phyloP scores from a whole-genome alignment of 2,888 invertebrate species.

The Drosophila vallismaia region DNA sequence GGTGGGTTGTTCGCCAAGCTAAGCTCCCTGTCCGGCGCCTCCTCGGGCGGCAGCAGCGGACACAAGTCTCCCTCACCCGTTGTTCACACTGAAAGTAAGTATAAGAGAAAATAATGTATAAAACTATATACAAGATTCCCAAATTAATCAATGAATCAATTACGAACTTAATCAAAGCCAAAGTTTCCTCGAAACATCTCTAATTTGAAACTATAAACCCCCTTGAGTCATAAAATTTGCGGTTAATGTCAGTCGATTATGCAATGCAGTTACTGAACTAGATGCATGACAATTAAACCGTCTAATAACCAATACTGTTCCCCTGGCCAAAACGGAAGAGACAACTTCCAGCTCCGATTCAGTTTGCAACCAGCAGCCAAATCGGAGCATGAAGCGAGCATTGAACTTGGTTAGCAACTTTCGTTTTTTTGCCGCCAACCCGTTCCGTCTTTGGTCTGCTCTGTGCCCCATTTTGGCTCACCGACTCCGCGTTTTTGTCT shows the following conservation, averaged over 20 bases:
- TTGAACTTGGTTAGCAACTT: constrained; percentile 65
- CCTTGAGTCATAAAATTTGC: constrained; percentile 8
- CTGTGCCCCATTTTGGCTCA: constrained; percentile 39
- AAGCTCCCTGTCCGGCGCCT: constrained; percentile 81
- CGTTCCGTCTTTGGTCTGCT: constrained; percentile 54
- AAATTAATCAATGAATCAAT: background rate
- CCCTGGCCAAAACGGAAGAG: constrained; percentile 49
- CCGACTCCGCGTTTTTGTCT: constrained; percentile 24
- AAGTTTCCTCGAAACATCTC: background rate
- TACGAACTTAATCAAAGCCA: background rate
- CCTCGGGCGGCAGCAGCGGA: constrained; percentile 79
- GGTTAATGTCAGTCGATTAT: constrained; percentile 45
- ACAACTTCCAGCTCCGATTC: constrained; percentile 34
- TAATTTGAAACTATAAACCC: background rate
- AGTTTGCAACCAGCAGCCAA: constrained; percentile 21
- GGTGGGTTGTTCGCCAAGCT: constrained; percentile 81
- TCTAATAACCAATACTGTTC: constrained; percentile 35
- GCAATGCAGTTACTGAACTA: constrained; percentile 45
- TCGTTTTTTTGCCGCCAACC: constrained; percentile 64
- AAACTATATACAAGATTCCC: background rate
- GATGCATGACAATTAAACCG: constrained; percentile 46
- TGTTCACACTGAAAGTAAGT: constrained; percentile 83
- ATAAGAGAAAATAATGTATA: background rate
- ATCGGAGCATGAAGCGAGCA: constrained; percentile 59
- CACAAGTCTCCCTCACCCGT: constrained; percentile 66